Base-by-base conservation (phyloP, 2,888 invertebrate genomes). In the Adineta ricciae region DNA sequence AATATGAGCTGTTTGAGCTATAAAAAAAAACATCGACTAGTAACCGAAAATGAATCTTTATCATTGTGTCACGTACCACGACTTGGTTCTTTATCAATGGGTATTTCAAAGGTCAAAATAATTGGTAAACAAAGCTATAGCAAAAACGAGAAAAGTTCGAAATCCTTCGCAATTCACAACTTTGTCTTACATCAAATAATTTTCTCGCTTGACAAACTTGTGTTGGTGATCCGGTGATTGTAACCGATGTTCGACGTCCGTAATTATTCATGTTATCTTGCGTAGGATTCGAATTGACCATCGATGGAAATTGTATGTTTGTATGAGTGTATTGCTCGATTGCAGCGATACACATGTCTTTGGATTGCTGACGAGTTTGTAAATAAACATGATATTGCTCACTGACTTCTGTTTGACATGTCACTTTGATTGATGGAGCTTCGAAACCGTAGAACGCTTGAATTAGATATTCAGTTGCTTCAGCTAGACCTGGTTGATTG, bases 301-400 rank as follows among this genome's bases (percentile, higher is more conserved):
- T 52, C 32, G 64, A 19, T 64, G 64, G 64, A 64, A 64, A 64
- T 64, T 64, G 78, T 24, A 78, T 78, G 38, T 21, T 38, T 78
- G 78, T n/a, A 41, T 41, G 78, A 41, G 78, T 78, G 11, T 38
- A 78, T 41, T 41, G 38, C n/a, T 78, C 78, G n/a, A 78, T 78
- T 41, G 78, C 38, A 36, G 78, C 38, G 4, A 78, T 78, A 24
- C 38, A 78, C 38, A 78, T 38, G 41, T 78, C 78, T 78, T 78
- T 78, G 38, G 78, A 41, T 78, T 78, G 78, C 41, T 78, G 78
- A 78, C 78, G 78, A 11, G 78, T 78, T 41, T 78, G 78, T 41
- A 78, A 78, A 78, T 78, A 78, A 78, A 41, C 78, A 41, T 78
- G 78, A 78, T 78, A 78, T 41, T 78, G 78, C n/a, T 78, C 78